These are phyloP conservation scores for Lysandra bellargus DNA, from an alignment of 2,888 invertebrate species.

Conservation along the genomic window DNA sequence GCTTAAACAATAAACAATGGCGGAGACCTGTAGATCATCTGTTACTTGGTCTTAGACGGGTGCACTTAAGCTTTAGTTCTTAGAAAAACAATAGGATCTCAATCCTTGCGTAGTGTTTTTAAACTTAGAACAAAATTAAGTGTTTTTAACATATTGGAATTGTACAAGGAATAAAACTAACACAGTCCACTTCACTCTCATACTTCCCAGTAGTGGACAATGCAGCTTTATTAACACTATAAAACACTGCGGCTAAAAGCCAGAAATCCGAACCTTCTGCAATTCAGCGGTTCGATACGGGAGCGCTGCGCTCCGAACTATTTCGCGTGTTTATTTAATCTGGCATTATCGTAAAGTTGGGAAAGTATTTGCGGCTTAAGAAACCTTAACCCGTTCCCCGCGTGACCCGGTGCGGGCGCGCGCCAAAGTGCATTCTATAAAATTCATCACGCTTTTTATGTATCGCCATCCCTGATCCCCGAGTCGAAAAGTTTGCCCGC, in stretches of 20 bases:
- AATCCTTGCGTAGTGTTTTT: neutral
- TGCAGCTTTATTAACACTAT: neutral
- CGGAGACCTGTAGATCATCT: conserved; percentile 6
- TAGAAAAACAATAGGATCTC: neutral
- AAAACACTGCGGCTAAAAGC: neutral
- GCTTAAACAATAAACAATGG: conserved; percentile 5
- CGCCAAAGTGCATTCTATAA: conserved; percentile 23
- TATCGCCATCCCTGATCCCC: conserved; percentile 18
- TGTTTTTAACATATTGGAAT: neutral
- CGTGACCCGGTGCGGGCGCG: neutral
- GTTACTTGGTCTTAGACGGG: neutral
- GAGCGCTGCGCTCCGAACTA: conserved; percentile 16
- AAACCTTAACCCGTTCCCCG: conserved; percentile 2
- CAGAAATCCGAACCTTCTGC: neutral
- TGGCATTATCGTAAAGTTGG: conserved; percentile 19
- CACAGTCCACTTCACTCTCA: neutral
- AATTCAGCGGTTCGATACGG: conserved; percentile 10
- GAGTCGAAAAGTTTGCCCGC: conserved; percentile 1
- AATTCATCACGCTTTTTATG: conserved; percentile 24
- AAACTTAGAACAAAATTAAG: neutral
- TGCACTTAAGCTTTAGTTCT: neutral
- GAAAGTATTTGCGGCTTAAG: conserved; percentile 25
- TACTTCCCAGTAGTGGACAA: neutral
- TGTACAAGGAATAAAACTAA: neutral
- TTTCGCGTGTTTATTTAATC: conserved; percentile 25